Evolutionary conservation across 2,797 vertebrate genomes (phyloP).

Genomic region (Paratrypauchen microcephalus): DNA sequence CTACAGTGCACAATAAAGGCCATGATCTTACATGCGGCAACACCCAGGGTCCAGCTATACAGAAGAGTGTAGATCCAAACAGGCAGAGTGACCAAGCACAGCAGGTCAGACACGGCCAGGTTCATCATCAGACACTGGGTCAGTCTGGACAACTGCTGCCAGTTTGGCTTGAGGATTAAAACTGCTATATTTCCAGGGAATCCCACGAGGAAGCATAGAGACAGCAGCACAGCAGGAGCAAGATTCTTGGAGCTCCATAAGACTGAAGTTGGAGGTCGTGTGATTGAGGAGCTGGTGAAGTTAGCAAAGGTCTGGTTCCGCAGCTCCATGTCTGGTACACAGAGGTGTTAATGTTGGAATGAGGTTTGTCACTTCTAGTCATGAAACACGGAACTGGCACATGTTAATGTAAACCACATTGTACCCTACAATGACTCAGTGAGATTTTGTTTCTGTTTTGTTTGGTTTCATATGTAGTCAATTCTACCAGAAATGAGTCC

Average conservation of each 20-base stretch:
- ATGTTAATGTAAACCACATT: not conserved
- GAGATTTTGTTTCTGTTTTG: not conserved
- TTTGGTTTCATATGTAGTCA: not conserved
- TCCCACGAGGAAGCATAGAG: conserved; percentile 53
- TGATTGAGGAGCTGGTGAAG: conserved; percentile 9
- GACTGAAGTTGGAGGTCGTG: not conserved
- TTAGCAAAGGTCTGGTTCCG: not conserved
- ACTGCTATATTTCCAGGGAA: conserved; percentile 57
- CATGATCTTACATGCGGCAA: conserved; percentile 50
- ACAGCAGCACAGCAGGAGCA: not conserved
- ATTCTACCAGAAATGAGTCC: not conserved
- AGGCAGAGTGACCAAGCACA: conserved; percentile 50
- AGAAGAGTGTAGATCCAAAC: conserved; percentile 54
- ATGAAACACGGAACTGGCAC: not conserved
- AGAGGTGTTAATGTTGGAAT: not conserved
- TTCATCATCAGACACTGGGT: conserved; percentile 61
- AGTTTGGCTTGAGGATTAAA: conserved; percentile 37
- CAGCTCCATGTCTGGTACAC: not conserved
- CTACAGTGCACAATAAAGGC: conserved; percentile 32
- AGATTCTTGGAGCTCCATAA: not conserved
- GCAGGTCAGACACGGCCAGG: conserved; percentile 57
- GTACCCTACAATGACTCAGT: not conserved
- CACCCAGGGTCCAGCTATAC: conserved; percentile 41
- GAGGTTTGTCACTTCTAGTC: no score
- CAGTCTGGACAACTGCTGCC: conserved; percentile 40